Evolutionary conservation across 2,797 vertebrate species (phyloP).

Genomic region (Carcharodon carcharias): DNA sequence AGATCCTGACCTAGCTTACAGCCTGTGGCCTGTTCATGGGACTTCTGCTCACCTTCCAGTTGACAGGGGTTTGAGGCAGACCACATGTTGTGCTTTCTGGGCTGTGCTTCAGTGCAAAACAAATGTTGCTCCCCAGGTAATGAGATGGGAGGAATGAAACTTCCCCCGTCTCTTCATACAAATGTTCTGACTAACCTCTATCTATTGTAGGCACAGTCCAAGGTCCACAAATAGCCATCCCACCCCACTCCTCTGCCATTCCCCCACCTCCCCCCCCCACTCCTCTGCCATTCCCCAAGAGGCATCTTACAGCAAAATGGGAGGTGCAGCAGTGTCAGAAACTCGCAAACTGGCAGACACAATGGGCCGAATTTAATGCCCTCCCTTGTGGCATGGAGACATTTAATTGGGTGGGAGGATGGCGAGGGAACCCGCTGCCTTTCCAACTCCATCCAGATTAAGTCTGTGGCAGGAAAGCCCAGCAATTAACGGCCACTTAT

Average conservation of each 20-base stretch:
- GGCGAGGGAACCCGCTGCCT: no score
- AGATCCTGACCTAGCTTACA: neutral
- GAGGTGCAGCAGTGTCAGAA: no score
- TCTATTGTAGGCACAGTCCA: neutral
- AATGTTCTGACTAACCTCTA: neutral
- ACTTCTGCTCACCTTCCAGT: neutral
- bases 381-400: no score
- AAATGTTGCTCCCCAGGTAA: neutral
- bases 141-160: neutral
- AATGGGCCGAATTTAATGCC: neutral
- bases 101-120: neutral
- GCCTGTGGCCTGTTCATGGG: neutral
- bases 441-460: no score
- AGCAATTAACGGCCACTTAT: no score
- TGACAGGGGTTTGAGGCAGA: neutral
- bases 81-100: neutral
- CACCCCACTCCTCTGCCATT: no score
- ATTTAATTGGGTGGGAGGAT: no score
- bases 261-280: no score
- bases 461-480: no score
- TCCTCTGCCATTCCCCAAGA: neutral
- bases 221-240: no score
- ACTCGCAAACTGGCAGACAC: neutral
- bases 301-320: neutral
- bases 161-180: neutral